Conservation (phyloP, 1,140 invertebrate genomes). For the Anoplolepis gracilipes region DNA sequence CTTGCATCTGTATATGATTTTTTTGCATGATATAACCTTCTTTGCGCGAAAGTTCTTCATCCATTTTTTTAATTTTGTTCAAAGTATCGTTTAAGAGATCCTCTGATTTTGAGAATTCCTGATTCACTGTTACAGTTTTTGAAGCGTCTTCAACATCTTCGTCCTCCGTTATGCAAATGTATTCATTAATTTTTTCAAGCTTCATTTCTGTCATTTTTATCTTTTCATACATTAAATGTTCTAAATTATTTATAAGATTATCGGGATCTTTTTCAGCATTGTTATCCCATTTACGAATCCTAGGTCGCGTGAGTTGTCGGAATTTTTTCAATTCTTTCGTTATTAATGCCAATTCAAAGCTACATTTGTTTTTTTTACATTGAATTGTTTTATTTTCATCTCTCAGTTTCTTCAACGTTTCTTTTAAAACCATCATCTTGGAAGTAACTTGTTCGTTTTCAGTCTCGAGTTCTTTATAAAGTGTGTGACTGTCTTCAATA, state of each 20-base stretch:
- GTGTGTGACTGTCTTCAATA: conserved; percentile 13
- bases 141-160: neutral
- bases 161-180: neutral
- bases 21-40: neutral
- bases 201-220: conserved; percentile 24
- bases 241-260: neutral
- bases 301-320: neutral
- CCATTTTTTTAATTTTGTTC: conserved; percentile 30
- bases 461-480: conserved; percentile 55
- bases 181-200: conserved; percentile 28
- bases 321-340: conserved; percentile 56
- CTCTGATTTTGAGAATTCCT: conserved; percentile 47
- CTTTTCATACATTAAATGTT: conserved; percentile 46
- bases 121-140: conserved; percentile 54
- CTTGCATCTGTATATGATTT: no score
- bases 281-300: neutral
- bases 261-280: neutral
- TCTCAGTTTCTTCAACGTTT: conserved; percentile 66
- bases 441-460: conserved; percentile 68
- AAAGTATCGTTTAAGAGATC: conserved; percentile 27
- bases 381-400: conserved; percentile 65
- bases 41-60: conserved; percentile 45
- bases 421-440: conserved; percentile 59
- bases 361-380: conserved; percentile 71
- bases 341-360: conserved; percentile 66